phyloP scores from a whole-genome alignment of 2,113 vertebrate genomes.

The Phainopepla nitens region DNA sequence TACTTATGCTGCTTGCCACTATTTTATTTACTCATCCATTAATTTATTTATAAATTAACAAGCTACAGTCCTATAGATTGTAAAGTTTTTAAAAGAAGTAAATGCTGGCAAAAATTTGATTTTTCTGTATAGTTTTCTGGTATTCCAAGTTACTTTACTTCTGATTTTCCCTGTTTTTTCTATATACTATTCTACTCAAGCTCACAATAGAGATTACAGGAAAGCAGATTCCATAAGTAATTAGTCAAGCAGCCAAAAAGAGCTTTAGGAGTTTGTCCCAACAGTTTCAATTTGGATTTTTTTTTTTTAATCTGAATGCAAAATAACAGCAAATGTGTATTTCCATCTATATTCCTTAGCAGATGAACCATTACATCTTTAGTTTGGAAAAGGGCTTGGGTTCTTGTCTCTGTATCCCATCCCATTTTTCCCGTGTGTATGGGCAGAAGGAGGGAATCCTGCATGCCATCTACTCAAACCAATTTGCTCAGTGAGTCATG shows the following conservation, averaged over 20 bases:
- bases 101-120: not conserved
- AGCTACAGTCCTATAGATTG: not conserved
- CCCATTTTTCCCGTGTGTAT: not conserved
- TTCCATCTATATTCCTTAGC: not conserved
- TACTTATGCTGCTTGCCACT: not conserved
- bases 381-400: not conserved
- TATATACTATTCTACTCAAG: not conserved
- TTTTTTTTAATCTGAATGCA: not conserved
- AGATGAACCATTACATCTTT: not conserved
- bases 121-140: not conserved
- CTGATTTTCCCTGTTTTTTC: not conserved
- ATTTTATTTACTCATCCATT: not conserved
- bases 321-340: not conserved
- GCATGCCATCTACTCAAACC: not conserved
- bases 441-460: not conserved
- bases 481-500: not conserved
- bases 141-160: not conserved
- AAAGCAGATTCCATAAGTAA: not conserved
- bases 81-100: not conserved
- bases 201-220: not conserved
- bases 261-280: not conserved
- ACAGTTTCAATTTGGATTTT: not conserved
- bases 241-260: not conserved
- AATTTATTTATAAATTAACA: not conserved
- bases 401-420: not conserved